Evolutionary conservation across 2,888 invertebrate species (phyloP).

Genomic region (Cerastis rubricosa): DNA sequence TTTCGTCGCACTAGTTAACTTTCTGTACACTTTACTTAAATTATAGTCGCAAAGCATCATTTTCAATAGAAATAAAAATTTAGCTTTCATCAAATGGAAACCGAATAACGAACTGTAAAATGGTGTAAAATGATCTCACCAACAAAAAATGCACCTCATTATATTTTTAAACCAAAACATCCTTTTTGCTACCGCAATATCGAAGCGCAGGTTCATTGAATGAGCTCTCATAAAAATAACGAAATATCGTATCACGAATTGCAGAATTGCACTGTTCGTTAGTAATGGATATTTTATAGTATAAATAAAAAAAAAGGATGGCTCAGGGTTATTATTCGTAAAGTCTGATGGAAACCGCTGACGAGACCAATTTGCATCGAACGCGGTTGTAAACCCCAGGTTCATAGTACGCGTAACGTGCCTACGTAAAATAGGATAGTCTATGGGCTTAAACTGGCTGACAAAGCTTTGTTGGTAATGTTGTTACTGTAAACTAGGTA

Average conservation of each 20-base stretch:
- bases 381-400: slow-evolving; percentile 51
- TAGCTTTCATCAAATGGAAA: not conserved
- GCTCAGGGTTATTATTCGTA: slow-evolving; percentile 39
- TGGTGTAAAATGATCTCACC: not conserved
- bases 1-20: slow-evolving; percentile 51
- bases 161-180: slow-evolving; percentile 7
- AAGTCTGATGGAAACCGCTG: slow-evolving; percentile 49
- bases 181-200: slow-evolving; percentile 19
- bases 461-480: slow-evolving; percentile 29
- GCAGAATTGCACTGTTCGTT: slow-evolving; percentile 49
- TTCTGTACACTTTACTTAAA: slow-evolving; percentile 50
- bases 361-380: slow-evolving; percentile 58
- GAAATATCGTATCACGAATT: slow-evolving; percentile 30
- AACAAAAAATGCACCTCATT: not conserved
- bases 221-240: slow-evolving; percentile 35
- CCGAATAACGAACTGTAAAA: no score
- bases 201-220: slow-evolving; percentile 36
- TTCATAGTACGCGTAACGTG: slow-evolving; percentile 46
- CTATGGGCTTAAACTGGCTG: slow-evolving; percentile 34
- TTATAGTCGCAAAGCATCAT: slow-evolving; percentile 26
- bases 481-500: slow-evolving; percentile 12
- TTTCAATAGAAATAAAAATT: slow-evolving; percentile 9
- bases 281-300: slow-evolving; percentile 36
- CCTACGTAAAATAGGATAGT: slow-evolving; percentile 52
- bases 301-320: slow-evolving; percentile 31